Evolutionary conservation across 2,113 vertebrate species (phyloP).

Genomic region (Thoracochromis brauschi): DNA sequence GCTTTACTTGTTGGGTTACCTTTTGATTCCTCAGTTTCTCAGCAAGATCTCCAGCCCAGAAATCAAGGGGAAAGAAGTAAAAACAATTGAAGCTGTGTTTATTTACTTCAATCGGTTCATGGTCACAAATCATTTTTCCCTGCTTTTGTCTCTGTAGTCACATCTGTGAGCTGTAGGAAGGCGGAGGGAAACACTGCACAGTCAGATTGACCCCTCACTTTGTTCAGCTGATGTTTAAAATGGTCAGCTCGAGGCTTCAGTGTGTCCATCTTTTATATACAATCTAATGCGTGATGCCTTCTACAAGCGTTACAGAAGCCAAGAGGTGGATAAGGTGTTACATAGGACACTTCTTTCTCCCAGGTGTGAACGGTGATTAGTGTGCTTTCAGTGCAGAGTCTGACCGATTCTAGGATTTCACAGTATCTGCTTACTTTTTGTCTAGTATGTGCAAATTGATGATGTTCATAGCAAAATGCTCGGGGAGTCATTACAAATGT

Average conservation of each 20-base stretch:
- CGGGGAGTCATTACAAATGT: background rate
- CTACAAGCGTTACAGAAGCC: background rate
- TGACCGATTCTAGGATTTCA: rapidly evolving
- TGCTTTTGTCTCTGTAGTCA: background rate
- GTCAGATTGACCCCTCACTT: background rate
- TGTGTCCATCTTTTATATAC: background rate
- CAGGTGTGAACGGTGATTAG: background rate
- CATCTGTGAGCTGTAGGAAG: background rate
- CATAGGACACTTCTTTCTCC: background rate
- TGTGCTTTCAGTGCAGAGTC: background rate
- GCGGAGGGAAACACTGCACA: background rate
- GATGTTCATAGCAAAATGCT: background rate
- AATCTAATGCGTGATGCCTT: background rate
- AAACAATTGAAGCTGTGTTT: background rate
- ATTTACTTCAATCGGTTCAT: background rate
- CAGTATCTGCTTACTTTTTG: background rate
- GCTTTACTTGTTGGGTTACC: background rate
- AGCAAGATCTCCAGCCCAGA: background rate
- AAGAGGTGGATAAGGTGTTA: background rate
- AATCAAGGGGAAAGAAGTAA: background rate
- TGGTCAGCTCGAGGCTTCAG: background rate
- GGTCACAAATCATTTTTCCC: background rate
- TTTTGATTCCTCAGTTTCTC: background rate
- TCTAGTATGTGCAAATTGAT: background rate
- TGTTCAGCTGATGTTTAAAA: background rate